These are phyloP conservation scores for Xenus cinereus DNA, from an alignment of 2,113 vertebrate genomes.

Conservation along the genomic window DNA sequence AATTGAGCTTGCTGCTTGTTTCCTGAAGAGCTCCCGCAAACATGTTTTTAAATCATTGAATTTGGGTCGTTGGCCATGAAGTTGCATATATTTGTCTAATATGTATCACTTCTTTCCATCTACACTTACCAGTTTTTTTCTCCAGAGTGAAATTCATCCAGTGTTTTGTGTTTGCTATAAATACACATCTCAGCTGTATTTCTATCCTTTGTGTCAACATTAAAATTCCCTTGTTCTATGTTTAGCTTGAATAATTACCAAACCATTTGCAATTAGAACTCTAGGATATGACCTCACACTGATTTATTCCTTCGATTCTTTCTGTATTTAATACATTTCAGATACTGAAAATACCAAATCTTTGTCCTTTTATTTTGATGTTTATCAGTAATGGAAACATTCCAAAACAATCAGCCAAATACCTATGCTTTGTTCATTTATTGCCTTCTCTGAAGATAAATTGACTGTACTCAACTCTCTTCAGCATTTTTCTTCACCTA, in stretches of 20 bases:
- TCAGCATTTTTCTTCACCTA: constrained; percentile 88
- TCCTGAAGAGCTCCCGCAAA: background rate
- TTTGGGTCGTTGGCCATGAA: background rate
- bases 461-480: constrained; percentile 85
- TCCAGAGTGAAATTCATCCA: constrained; percentile 47
- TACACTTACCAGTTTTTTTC: background rate
- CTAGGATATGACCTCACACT: constrained; percentile 74
- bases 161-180: constrained; percentile 65
- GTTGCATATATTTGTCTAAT: constrained; percentile 4
- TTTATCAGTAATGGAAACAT: constrained; percentile 85
- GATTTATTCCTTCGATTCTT: constrained; percentile 71
- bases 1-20: constrained; percentile 15
- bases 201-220: constrained; percentile 72
- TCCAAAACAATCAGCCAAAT: constrained; percentile 83
- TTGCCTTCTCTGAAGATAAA: constrained; percentile 85
- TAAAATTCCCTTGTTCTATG: constrained; percentile 75
- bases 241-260: constrained; percentile 80
- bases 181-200: constrained; percentile 56
- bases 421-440: constrained; percentile 84
- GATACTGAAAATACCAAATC: constrained; percentile 80
- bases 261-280: constrained; percentile 77
- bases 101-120: background rate
- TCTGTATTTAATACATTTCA: constrained; percentile 79
- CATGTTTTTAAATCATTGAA: constrained; percentile 26
- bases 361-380: constrained; percentile 79